phyloP scores from a whole-genome alignment of 1,140 invertebrate genomes.

The Grapholita molesta region DNA sequence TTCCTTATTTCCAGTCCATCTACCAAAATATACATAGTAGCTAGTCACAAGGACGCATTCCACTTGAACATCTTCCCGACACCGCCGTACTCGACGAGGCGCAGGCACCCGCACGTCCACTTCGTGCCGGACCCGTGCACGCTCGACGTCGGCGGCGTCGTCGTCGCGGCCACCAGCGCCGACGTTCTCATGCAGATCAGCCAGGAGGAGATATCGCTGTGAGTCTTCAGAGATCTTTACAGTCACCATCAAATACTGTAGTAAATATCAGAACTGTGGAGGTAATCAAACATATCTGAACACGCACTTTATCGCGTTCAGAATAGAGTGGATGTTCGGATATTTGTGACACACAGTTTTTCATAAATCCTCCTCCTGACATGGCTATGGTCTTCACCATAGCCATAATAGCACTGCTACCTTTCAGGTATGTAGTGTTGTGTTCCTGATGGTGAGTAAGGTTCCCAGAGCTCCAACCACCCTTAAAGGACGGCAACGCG shows the following conservation, averaged over 20 bases:
- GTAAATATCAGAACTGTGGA: too few species aligned
- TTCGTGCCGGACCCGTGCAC: constrained; percentile 89
- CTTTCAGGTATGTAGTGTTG: too few species aligned
- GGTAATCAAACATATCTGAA: too few species aligned
- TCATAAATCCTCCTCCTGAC: too few species aligned
- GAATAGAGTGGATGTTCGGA: too few species aligned
- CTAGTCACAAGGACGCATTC: constrained; percentile 87
- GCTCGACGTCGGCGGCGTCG: constrained; percentile 86
- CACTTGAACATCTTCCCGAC: constrained; percentile 90
- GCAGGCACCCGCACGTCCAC: constrained; percentile 80
- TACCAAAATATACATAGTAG: constrained; percentile 85
- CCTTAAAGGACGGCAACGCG: too few species aligned
- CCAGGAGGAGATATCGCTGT: constrained; percentile 87
- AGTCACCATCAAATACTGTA: background rate
- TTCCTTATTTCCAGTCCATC: constrained; percentile 77
- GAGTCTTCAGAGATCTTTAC: constrained; percentile 61
- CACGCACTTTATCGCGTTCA: too few species aligned
- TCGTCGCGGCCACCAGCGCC: constrained; percentile 88
- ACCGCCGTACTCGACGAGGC: constrained; percentile 80
- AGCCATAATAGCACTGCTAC: too few species aligned
- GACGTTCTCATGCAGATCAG: constrained; percentile 90
- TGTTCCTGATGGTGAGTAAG: too few species aligned
- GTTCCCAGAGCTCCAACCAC: too few species aligned
- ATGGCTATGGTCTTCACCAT: too few species aligned
- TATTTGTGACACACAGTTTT: too few species aligned